Percentiles rank a stretch among this genome's conserved stretches.
phyloP scores from a whole-genome alignment of 2,888 invertebrate species.

The Meliscaeva auricollis region DNA sequence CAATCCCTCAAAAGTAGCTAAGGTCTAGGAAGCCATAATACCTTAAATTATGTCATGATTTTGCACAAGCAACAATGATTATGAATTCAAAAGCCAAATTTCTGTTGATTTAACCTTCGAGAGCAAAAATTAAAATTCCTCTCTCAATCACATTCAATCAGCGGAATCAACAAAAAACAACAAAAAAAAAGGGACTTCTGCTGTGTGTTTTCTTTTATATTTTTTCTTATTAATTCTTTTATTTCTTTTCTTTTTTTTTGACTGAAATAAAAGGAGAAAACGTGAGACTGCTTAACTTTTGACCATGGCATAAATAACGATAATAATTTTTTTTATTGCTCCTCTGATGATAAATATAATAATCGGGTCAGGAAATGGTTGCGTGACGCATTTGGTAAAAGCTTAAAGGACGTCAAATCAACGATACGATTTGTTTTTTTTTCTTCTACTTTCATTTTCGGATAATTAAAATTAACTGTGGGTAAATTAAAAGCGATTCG shows the following conservation, averaged over 20 bases:
- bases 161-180: not conserved
- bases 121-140: not conserved
- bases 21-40: no score
- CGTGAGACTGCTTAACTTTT: conserved; percentile 15
- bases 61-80: no score
- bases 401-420: conserved; percentile 43
- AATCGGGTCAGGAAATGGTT: conserved; percentile 59
- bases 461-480: conserved; percentile 72
- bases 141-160: conserved; percentile 5
- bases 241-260: conserved; percentile 18
- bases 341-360: conserved; percentile 60
- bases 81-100: no score
- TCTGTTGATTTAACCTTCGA: not conserved
- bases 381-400: conserved; percentile 63
- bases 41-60: no score
- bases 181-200: not conserved
- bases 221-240: conserved; percentile 24
- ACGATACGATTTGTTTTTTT: conserved; percentile 55
- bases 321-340: conserved; percentile 53
- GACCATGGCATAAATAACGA: conserved; percentile 42
- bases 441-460: conserved; percentile 56
- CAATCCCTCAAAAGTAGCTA: no score
- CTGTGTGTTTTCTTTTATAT: not conserved
- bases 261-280: not conserved
- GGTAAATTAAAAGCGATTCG: conserved; percentile 71